phyloP scores from a whole-genome alignment of 2,888 invertebrate species.

The Ommatoiulus sabulosus region DNA sequence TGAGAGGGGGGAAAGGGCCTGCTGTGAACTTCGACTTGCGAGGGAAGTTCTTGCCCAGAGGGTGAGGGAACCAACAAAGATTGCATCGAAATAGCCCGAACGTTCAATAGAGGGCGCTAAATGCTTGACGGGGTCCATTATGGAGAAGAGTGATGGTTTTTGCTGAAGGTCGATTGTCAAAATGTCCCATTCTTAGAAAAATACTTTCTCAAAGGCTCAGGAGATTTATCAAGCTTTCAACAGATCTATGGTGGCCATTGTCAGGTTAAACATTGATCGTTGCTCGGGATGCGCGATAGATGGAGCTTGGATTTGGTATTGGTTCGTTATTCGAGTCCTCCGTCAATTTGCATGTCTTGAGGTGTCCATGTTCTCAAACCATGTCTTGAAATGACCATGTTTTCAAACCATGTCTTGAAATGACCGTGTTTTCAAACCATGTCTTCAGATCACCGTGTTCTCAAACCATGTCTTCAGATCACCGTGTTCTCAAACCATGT shows the following conservation, averaged over 20 bases:
- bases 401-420: too few species aligned
- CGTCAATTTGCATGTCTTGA: too few species aligned
- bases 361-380: too few species aligned
- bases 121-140: not conserved
- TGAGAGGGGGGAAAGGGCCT: conserved; percentile 12
- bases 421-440: too few species aligned
- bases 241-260: too few species aligned
- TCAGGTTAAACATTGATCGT: not conserved
- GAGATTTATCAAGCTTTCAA: not conserved
- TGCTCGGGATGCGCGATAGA: not conserved
- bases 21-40: not conserved
- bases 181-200: not conserved
- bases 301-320: not conserved
- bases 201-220: not conserved
- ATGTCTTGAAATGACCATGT: too few species aligned
- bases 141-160: not conserved
- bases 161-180: not conserved
- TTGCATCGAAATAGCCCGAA: not conserved
- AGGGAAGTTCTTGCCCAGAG: not conserved
- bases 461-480: too few species aligned
- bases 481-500: too few species aligned
- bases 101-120: conserved; percentile 16
- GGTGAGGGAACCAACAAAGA: not conserved
- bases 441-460: too few species aligned
- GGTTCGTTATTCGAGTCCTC: too few species aligned